Conservation (phyloP, 2,888 invertebrate species). For the Neelides folsomi region DNA sequence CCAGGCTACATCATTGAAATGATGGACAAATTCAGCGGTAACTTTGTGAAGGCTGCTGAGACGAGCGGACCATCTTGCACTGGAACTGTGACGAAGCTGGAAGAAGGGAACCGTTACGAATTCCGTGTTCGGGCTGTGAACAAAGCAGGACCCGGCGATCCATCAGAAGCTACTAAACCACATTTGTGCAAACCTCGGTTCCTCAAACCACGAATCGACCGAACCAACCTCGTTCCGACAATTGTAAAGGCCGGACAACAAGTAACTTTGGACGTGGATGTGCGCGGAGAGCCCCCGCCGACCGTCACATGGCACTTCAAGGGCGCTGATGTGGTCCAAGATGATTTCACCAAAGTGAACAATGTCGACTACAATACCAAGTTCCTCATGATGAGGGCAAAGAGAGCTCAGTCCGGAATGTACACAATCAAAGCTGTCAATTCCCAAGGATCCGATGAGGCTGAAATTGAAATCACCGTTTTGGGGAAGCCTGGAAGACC, state of each 20-base stretch:
- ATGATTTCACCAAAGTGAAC: slow-evolving; percentile 51
- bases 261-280: slow-evolving; percentile 71
- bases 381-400: slow-evolving; percentile 68
- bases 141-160: slow-evolving; percentile 67
- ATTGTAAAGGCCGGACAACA: slow-evolving; percentile 78
- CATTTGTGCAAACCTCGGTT: slow-evolving; percentile 78
- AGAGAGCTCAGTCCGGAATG: slow-evolving; percentile 68
- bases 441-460: slow-evolving; percentile 81
- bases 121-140: slow-evolving; percentile 84
- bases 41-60: slow-evolving; percentile 74
- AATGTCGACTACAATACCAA: slow-evolving; percentile 83
- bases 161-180: slow-evolving; percentile 80
- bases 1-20: slow-evolving; percentile 72
- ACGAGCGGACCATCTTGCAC: slow-evolving; percentile 68
- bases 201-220: slow-evolving; percentile 85
- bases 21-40: slow-evolving; percentile 67
- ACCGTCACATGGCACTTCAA: slow-evolving; percentile 78
- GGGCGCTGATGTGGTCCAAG: slow-evolving; percentile 42
- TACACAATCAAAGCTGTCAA: slow-evolving; percentile 83
- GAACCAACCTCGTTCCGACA: slow-evolving; percentile 70
- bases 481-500: slow-evolving; percentile 40
- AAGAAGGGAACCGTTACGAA: slow-evolving; percentile 90
- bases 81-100: slow-evolving; percentile 75
- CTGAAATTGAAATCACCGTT: slow-evolving; percentile 77
- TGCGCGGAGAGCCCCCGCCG: slow-evolving; percentile 45